phyloP scores from a whole-genome alignment of 2,797 vertebrate species.

The Meda fulgida region DNA sequence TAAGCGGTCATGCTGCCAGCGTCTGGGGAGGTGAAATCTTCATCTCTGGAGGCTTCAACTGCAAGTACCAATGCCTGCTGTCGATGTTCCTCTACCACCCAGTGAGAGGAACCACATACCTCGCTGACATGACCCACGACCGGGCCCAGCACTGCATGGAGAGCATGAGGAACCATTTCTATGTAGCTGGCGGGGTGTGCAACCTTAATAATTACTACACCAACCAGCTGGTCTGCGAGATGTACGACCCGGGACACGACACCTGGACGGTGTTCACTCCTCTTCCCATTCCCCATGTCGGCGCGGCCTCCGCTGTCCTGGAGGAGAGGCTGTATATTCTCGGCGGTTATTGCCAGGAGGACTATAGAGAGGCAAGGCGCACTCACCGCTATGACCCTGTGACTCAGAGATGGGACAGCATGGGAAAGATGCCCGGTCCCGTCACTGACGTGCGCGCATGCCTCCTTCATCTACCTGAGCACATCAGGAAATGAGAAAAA shows the following conservation, averaged over 20 bases:
- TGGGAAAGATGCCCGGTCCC: conserved; percentile 75
- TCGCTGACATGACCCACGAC: conserved; percentile 75
- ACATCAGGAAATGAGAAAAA: conserved; percentile 59
- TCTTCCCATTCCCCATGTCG: conserved; percentile 74
- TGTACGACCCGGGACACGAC: conserved; percentile 67
- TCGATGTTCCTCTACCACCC: conserved; percentile 77
- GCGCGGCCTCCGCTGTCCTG: conserved; percentile 74
- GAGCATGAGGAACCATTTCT: conserved; percentile 68
- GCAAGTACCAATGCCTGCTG: conserved; percentile 73
- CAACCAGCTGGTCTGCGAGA: conserved; percentile 75
- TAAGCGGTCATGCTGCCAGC: conserved; percentile 73
- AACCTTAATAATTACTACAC: conserved; percentile 76
- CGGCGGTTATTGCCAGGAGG: conserved; percentile 80
- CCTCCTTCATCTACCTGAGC: conserved; percentile 70
- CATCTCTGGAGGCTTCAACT: conserved; percentile 80
- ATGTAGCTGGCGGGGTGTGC: conserved; percentile 74
- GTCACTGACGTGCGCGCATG: conserved; percentile 75
- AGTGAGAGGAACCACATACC: conserved; percentile 68
- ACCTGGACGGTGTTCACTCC: conserved; percentile 67
- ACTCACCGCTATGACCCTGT: conserved; percentile 75
- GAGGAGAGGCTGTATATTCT: conserved; percentile 78
- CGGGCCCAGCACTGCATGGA: conserved; percentile 82
- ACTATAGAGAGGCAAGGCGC: conserved; percentile 74
- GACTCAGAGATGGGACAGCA: conserved; percentile 72
- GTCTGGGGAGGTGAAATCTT: conserved; percentile 69